phyloP scores from a whole-genome alignment of 1,140 invertebrate genomes.

The Temnothorax curvispinosus region DNA sequence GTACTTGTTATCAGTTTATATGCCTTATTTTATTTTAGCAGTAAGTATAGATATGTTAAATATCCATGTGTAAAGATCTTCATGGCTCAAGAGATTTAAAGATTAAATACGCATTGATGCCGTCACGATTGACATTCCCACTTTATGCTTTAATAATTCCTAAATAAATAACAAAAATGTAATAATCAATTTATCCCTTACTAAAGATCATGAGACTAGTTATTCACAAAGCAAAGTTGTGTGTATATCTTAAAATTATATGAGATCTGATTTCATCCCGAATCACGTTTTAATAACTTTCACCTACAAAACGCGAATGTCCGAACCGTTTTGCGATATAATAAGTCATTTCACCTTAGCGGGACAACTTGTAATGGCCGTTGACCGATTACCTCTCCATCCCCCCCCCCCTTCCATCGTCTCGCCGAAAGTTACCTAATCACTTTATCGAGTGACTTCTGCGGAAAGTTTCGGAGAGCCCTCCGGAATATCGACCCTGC shows the following conservation, averaged over 20 bases:
- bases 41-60: neutral
- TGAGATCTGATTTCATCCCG: conserved; percentile 8
- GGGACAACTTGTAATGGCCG: conserved; percentile 70
- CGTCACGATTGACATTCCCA: neutral
- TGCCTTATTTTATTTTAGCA: neutral
- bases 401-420: conserved; percentile 61
- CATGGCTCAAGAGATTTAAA: neutral
- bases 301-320: neutral
- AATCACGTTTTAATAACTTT: conserved; percentile 35
- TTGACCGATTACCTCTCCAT: conserved; percentile 71
- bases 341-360: conserved; percentile 61
- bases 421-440: conserved; percentile 80
- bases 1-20: neutral
- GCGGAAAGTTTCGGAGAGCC: conserved; percentile 72
- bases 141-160: neutral
- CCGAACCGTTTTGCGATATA: conserved; percentile 60
- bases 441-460: conserved; percentile 79
- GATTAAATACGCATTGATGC: neutral
- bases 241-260: neutral
- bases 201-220: conserved; percentile 6
- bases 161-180: neutral
- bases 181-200: neutral
- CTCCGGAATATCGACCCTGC: conserved; percentile 53
- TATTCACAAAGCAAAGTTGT: neutral
- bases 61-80: neutral